phyloP scores from a whole-genome alignment of 2,113 vertebrate species.

The Sinocyclocheilus anophthalmus region DNA sequence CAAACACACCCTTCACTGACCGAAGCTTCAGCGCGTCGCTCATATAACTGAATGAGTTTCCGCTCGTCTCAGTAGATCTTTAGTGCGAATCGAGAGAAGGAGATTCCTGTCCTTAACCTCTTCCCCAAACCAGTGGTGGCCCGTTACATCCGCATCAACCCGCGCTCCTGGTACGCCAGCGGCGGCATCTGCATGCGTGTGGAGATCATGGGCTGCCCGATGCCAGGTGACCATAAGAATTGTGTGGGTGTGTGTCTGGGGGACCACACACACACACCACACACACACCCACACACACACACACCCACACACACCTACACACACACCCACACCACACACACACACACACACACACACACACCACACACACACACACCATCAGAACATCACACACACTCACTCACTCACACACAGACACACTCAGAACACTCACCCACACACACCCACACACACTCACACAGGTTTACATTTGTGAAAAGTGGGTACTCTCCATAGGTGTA shows the following conservation, averaged over 20 bases:
- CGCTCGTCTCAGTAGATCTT: constrained; percentile 84
- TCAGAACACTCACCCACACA: too few species aligned
- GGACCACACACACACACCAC: too few species aligned
- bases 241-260: too few species aligned
- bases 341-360: too few species aligned
- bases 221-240: constrained; percentile 82
- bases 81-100: constrained; percentile 90
- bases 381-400: too few species aligned
- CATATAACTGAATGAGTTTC: not conserved
- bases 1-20: not conserved
- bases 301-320: too few species aligned
- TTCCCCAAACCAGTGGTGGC: constrained; percentile 85
- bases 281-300: too few species aligned
- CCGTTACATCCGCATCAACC: constrained; percentile 92
- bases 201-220: constrained; percentile 91
- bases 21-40: not conserved
- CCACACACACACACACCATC: not conserved
- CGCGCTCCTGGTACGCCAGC: constrained; percentile 86
- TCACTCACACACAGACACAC: not conserved
- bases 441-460: too few species aligned
- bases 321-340: too few species aligned
- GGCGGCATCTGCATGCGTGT: constrained; percentile 92
- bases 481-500: too few species aligned
- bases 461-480: too few species aligned
- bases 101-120: constrained; percentile 88